Evolutionary conservation across 1,140 invertebrate genomes (phyloP).

Genomic region (Lepidurus couesii): DNA sequence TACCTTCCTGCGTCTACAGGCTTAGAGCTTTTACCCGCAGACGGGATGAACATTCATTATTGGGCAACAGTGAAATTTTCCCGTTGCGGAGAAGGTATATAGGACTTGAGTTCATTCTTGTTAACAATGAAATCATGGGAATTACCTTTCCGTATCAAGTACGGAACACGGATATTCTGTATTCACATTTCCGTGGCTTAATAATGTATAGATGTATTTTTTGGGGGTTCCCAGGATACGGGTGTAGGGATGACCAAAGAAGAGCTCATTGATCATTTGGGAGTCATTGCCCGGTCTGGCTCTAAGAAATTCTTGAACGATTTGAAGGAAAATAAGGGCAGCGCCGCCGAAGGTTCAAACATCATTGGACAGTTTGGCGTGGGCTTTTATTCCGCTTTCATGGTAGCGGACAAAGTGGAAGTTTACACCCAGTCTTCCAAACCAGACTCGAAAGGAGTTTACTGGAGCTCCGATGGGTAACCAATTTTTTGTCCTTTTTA

Average conservation of each 20-base stretch:
- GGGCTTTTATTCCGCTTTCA: constrained; percentile 95
- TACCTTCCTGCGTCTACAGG: too few species aligned
- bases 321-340: constrained; percentile 59
- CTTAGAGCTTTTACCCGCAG: too few species aligned
- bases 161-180: not conserved
- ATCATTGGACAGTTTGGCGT: constrained; percentile 99
- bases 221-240: constrained; percentile 59
- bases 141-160: not conserved
- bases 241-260: constrained; percentile 92
- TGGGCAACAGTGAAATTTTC: too few species aligned
- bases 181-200: not conserved
- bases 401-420: constrained; percentile 91
- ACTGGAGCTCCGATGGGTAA: constrained; percentile 87
- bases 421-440: constrained; percentile 70
- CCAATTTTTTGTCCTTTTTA: constrained; percentile 22
- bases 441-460: constrained; percentile 58
- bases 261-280: constrained; percentile 83
- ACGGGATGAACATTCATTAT: too few species aligned
- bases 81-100: too few species aligned
- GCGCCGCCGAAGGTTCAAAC: constrained; percentile 55
- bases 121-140: not conserved
- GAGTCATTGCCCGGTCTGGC: constrained; percentile 90
- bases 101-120: constrained; percentile 8
- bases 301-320: constrained; percentile 87
- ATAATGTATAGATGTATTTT: not conserved